Percentiles rank a stretch among this genome's conserved stretches.
Evolutionary conservation across 1,140 invertebrate genomes (phyloP).

Genomic region (Trypoxylus dichotomus): DNA sequence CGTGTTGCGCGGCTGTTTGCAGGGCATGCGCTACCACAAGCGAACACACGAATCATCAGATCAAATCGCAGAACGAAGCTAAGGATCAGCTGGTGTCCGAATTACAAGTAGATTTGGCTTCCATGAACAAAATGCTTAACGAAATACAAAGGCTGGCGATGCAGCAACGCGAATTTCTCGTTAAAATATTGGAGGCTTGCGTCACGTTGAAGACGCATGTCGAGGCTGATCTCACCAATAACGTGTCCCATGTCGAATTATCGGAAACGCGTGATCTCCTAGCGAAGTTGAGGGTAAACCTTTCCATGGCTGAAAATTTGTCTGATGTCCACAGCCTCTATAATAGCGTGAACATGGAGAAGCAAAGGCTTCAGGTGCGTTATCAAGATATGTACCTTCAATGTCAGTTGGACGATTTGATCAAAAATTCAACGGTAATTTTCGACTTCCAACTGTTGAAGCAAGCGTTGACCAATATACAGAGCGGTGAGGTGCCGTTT

Average conservation of each 20-base stretch:
- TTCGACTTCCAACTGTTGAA: constrained; percentile 68
- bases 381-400: constrained; percentile 74
- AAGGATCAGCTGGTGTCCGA: constrained; percentile 68
- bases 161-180: constrained; percentile 69
- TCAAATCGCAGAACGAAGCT: constrained; percentile 68
- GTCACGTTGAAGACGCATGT: constrained; percentile 72
- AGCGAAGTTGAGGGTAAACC: constrained; percentile 61
- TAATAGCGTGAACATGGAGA: constrained; percentile 61
- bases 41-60: constrained; percentile 66
- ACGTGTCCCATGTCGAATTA: constrained; percentile 65
- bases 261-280: constrained; percentile 65
- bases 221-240: constrained; percentile 70
- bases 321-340: constrained; percentile 61
- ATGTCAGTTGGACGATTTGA: constrained; percentile 70
- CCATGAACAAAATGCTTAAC: constrained; percentile 59
- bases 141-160: constrained; percentile 67
- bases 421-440: constrained; percentile 64
- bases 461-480: constrained; percentile 64
- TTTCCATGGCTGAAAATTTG: constrained; percentile 61
- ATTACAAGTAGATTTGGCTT: constrained; percentile 57
- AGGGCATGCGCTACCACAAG: constrained; percentile 66
- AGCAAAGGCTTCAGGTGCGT: constrained; percentile 65
- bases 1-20: constrained; percentile 67
- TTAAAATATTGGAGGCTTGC: constrained; percentile 73
- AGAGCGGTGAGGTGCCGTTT: constrained; percentile 54